Evolutionary conservation across 2,888 invertebrate species (phyloP), one percentile per base, ranked within the genome.

Genomic region (Gymnosoma rotundatum): DNA sequence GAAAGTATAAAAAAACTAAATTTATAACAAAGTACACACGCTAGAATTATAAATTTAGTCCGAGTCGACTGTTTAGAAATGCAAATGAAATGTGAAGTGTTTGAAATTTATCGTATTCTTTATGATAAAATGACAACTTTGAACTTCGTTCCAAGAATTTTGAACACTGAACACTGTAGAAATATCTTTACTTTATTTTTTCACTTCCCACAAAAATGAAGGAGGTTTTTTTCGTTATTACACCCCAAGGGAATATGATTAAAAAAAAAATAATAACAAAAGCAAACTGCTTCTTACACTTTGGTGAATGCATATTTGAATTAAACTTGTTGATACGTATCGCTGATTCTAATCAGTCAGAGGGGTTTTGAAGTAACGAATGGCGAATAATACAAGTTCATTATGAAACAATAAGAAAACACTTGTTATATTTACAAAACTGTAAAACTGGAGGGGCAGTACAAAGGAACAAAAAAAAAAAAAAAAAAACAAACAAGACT

Each of bases 271-370:
- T n/a, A 25, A 25, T 2, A 32, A 7, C 63, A 56, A 45, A 70
- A 58, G 38, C 18, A 45, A 58, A 75, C 18, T 21, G 61, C 69
- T 78, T 61, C 18, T 38, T 42, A 78, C 78, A 78, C 79, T 60
- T 79, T 63, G 21, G 20, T 56, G n/a, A 64, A 63, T 45, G 54
- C 32, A 9, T 52, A 52, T 42, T 72, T 60, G 48, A 45, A 56
- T 16, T 18, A 63, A 67, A 79, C 72, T 79, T 64, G 72, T 66
- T 67, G 79, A 80, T 80, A 56, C 50, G 66, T 52, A 52, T 66
- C 70, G 63, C 16, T 36, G 48, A 78, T 78, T 58, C 16, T 3
- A 78, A 50, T 72, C 64, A 45, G 20, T 18, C n/a, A 21, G 70
- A 78, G 70, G 54, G 63, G 4, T 78, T 52, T 70, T 69, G 60